Percentiles rank a stretch among this genome's conserved stretches.
phyloP scores from a whole-genome alignment of 2,113 vertebrate genomes.

The Stigmatopora nigra region DNA sequence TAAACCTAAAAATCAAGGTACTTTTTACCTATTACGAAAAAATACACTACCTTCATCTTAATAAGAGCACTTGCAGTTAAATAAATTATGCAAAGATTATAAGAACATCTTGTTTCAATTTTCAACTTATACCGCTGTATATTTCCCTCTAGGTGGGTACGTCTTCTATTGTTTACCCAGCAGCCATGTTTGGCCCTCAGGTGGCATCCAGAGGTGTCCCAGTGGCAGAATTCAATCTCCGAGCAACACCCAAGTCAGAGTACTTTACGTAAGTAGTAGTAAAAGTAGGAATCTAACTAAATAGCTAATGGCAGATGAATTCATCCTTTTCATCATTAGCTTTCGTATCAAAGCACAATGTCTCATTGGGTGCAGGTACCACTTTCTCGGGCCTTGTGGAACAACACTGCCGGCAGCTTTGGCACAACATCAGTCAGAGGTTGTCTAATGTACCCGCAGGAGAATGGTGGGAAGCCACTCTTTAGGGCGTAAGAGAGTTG shows the following conservation, averaged over 20 bases:
- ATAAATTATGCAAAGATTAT: too few species aligned
- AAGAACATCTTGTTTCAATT: background rate
- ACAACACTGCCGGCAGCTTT: constrained; percentile 81
- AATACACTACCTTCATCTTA: too few species aligned
- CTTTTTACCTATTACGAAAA: too few species aligned
- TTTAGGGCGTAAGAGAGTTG: constrained; percentile 8
- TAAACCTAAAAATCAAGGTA: too few species aligned
- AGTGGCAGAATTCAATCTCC: constrained; percentile 88
- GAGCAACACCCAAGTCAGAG: constrained; percentile 74
- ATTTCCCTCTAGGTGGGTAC: constrained; percentile 79
- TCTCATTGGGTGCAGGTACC: constrained; percentile 71
- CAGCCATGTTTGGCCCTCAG: constrained; percentile 91
- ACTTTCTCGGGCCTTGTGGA: constrained; percentile 87
- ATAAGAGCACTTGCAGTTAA: too few species aligned
- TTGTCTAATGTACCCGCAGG: constrained; percentile 37
- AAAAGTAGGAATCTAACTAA: background rate
- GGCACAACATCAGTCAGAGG: constrained; percentile 75
- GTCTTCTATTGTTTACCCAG: constrained; percentile 90
- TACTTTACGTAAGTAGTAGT: constrained; percentile 79
- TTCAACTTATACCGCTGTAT: background rate
- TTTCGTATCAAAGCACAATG: background rate
- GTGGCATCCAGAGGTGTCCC: constrained; percentile 85
- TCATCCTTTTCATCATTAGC: background rate
- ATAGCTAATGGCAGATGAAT: background rate
- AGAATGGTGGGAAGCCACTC: constrained; percentile 3